A percentile compares a stretch with the other conserved stretches of the same genome.
Conservation (phyloP, 2,113 vertebrate genomes). For the Clarias batrachus region DNA sequence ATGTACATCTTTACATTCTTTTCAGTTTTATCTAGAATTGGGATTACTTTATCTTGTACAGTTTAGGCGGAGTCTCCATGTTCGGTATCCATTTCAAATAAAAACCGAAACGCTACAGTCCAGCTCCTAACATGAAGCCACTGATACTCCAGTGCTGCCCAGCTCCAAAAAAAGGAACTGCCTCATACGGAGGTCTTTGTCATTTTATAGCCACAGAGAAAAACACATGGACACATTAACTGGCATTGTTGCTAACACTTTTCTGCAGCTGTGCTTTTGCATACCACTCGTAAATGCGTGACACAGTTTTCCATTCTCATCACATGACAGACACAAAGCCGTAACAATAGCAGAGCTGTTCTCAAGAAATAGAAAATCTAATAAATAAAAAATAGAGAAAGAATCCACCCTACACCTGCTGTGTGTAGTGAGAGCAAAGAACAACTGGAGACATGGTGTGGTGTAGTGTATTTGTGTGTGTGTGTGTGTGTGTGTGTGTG, state of each 20-base stretch:
- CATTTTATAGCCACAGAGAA: slow-evolving; percentile 17
- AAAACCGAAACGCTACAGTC: neutral
- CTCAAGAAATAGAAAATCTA: slow-evolving; percentile 1
- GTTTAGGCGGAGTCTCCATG: neutral
- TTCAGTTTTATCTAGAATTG: neutral
- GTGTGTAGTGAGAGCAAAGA: slow-evolving; percentile 64
- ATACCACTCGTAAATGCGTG: slow-evolving; percentile 37
- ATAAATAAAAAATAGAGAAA: neutral
- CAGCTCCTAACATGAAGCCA: neutral
- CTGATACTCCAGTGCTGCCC: neutral
- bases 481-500: slow-evolving; percentile 25
- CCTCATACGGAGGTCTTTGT: neutral
- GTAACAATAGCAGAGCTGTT: slow-evolving; percentile 73
- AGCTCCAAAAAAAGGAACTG: neutral
- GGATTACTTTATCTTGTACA: neutral
- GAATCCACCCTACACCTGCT: slow-evolving; percentile 71
- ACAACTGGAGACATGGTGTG: slow-evolving; percentile 68
- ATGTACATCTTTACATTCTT: neutral
- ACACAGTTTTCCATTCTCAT: slow-evolving; percentile 60
- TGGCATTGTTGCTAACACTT: slow-evolving; percentile 27
- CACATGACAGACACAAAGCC: slow-evolving; percentile 49
- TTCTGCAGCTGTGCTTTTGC: slow-evolving; percentile 46
- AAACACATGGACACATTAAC: slow-evolving; percentile 32
- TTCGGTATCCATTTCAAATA: neutral
- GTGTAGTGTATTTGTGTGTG: slow-evolving; percentile 41